These are phyloP conservation scores for Chromoteleia sp. DNA, from an alignment of 2,888 invertebrate species.

Conservation along the genomic window DNA sequence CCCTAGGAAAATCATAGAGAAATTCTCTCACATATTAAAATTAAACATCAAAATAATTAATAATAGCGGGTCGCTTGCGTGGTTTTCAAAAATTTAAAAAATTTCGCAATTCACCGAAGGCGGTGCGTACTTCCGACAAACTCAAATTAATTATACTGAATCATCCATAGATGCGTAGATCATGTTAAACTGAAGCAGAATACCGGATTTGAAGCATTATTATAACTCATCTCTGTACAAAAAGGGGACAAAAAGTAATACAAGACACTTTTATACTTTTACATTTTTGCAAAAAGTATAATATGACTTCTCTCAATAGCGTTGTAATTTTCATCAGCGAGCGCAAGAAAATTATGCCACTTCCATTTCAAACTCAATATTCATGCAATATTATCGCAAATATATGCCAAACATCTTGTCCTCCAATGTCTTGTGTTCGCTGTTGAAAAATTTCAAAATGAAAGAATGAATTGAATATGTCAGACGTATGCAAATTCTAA, in stretches of 20 bases:
- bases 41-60: slow-evolving; percentile 4
- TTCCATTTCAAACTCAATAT: slow-evolving; percentile 7
- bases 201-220: slow-evolving; percentile 18
- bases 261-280: slow-evolving; percentile 43
- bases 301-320: background rate
- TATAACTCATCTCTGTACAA: slow-evolving; percentile 26
- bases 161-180: slow-evolving; percentile 47
- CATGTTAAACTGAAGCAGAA: slow-evolving; percentile 12
- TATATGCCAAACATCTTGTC: no score
- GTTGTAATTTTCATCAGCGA: background rate
- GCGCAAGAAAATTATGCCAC: background rate
- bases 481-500: background rate
- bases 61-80: background rate
- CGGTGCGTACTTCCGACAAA: background rate
- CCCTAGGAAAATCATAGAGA: slow-evolving; percentile 33
- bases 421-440: slow-evolving; percentile 19
- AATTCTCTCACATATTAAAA: slow-evolving; percentile 23
- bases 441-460: background rate
- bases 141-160: slow-evolving; percentile 29
- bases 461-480: background rate
- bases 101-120: background rate
- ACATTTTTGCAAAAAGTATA: slow-evolving; percentile 42
- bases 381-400: no score
- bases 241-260: background rate
- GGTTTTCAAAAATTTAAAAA: background rate